A percentile compares a stretch with the other conserved stretches of the same genome.
These are phyloP conservation scores for Cryptophagus acutangulus DNA, from an alignment of 2,888 invertebrate genomes.

Conservation along the genomic window DNA sequence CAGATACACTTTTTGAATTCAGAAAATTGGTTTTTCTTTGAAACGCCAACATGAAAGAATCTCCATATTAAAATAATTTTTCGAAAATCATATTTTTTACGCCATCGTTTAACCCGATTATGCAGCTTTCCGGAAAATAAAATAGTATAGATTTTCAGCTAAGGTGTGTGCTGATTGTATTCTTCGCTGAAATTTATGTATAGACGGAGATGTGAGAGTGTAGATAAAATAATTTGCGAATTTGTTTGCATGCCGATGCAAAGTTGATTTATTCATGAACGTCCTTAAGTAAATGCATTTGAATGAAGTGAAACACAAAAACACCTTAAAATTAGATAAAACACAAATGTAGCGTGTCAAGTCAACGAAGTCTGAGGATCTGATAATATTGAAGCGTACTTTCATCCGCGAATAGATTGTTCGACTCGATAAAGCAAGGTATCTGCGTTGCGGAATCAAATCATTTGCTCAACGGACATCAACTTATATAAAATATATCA, in stretches of 20 bases:
- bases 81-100: neutral
- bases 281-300: too few species aligned
- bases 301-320: constrained; percentile 33
- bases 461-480: constrained; percentile 41
- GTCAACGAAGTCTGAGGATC: constrained; percentile 37
- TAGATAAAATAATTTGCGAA: too few species aligned
- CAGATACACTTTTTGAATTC: constrained; percentile 9
- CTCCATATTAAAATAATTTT: neutral
- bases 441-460: constrained; percentile 39
- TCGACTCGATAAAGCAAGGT: constrained; percentile 40
- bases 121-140: too few species aligned
- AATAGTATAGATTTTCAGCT: too few species aligned
- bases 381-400: constrained; percentile 38
- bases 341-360: constrained; percentile 40
- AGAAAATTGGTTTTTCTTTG: constrained; percentile 15
- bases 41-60: constrained; percentile 1
- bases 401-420: constrained; percentile 37
- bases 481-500: constrained; percentile 41
- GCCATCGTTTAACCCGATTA: neutral
- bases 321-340: constrained; percentile 41
- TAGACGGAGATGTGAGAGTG: too few species aligned
- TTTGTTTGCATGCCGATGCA: too few species aligned
- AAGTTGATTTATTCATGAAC: too few species aligned
- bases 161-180: too few species aligned
- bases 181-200: neutral